Percentiles rank a stretch among this genome's conserved stretches.
Evolutionary conservation across 92 coral and sea anemone species (phyloP).

Genomic region (Siderastrea radians): DNA sequence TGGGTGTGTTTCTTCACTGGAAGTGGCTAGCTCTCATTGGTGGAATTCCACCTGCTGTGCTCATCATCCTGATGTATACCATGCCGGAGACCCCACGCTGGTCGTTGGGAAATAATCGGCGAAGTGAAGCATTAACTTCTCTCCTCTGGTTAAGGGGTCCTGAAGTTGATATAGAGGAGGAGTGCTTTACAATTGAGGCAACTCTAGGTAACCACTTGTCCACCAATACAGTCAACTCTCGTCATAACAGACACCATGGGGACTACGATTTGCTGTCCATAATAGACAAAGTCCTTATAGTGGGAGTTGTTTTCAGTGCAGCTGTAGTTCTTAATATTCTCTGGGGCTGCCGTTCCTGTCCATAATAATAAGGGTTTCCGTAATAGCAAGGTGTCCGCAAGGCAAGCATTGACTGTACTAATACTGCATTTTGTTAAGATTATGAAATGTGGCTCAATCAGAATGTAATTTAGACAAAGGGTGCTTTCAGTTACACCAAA

Average conservation of each 20-base stretch:
- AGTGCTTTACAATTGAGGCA: slow-evolving; percentile 79
- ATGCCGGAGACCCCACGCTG: slow-evolving; percentile 98
- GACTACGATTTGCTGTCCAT: not conserved
- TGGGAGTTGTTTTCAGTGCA: not conserved
- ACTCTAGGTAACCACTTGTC: slow-evolving; percentile 67
- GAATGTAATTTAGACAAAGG: too few relatives aligned
- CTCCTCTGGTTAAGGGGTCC: slow-evolving; percentile 83
- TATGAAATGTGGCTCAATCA: too few relatives aligned
- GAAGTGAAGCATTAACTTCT: slow-evolving; percentile 78
- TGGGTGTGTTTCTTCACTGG: slow-evolving; percentile 80
- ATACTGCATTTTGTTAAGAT: too few relatives aligned
- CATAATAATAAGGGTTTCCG: too few relatives aligned
- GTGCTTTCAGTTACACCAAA: too few relatives aligned
- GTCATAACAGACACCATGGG: too few relatives aligned
- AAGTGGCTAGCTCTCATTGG: slow-evolving; percentile 90
- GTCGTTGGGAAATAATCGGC: slow-evolving; percentile 77
- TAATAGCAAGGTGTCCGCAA: too few relatives aligned
- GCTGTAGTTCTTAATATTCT: too few relatives aligned
- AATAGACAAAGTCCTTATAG: not conserved
- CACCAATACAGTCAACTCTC: not conserved
- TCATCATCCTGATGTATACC: slow-evolving; percentile 74
- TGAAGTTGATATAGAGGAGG: slow-evolving; percentile 75
- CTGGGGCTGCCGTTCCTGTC: too few relatives aligned
- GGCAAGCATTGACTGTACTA: too few relatives aligned
- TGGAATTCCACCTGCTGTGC: slow-evolving; percentile 78